Evolutionary conservation across 1,140 invertebrate genomes (phyloP).

Genomic region (Temnothorax longispinosus): DNA sequence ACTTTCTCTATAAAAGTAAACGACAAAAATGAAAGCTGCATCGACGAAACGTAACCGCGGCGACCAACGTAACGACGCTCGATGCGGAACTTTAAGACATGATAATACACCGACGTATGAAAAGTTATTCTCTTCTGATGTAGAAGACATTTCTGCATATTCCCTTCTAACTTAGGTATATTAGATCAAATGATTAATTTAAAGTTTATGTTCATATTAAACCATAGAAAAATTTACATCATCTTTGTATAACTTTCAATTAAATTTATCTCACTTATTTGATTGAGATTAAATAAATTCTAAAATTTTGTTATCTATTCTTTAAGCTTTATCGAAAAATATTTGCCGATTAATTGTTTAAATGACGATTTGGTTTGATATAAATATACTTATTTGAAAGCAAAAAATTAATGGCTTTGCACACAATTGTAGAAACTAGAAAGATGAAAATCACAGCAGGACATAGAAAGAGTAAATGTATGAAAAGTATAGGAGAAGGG

Average conservation of each 20-base stretch:
- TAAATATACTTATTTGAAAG: neutral
- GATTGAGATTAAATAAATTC: neutral
- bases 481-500: neutral
- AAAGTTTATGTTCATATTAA: neutral
- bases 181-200: neutral
- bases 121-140: neutral
- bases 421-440: neutral
- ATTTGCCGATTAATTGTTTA: conserved; percentile 12
- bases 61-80: conserved; percentile 54
- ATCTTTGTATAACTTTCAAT: neutral
- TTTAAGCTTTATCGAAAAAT: neutral
- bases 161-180: neutral
- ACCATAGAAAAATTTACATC: neutral
- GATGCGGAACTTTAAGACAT: conserved; percentile 65
- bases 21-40: conserved; percentile 78
- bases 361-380: neutral
- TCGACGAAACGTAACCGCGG: conserved; percentile 66
- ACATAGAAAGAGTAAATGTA: conserved; percentile 10
- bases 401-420: conserved; percentile 3
- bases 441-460: neutral
- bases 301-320: neutral
- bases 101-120: conserved; percentile 1
- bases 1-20: conserved; percentile 83
- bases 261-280: neutral
- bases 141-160: neutral